These are phyloP conservation scores for Holocentrus rufus DNA, from an alignment of 2,797 vertebrate species.

Conservation along the genomic window DNA sequence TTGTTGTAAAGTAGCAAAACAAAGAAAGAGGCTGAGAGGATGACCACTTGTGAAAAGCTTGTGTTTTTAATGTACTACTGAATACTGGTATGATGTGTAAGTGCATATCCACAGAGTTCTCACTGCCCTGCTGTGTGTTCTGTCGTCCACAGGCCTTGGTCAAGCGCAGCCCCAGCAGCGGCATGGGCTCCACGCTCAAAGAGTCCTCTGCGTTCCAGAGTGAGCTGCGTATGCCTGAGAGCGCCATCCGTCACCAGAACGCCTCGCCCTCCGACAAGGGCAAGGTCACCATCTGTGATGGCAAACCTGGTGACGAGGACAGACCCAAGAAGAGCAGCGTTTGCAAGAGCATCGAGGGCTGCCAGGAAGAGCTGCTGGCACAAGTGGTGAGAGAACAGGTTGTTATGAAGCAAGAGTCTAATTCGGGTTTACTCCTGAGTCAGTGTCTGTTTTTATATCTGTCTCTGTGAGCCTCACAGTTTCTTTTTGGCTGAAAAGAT, in stretches of 20 bases:
- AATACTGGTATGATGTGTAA: not conserved
- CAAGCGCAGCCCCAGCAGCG: slow-evolving; percentile 96
- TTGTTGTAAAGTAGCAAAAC: slow-evolving; percentile 27
- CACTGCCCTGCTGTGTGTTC: slow-evolving; percentile 25
- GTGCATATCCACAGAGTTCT: slow-evolving; percentile 10
- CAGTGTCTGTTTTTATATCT: not conserved
- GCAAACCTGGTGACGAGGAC: slow-evolving; percentile 91
- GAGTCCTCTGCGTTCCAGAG: slow-evolving; percentile 97
- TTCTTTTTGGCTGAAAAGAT: not conserved
- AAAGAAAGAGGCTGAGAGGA: not conserved
- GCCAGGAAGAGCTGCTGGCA: slow-evolving; percentile 91
- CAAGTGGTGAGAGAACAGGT: slow-evolving; percentile 85
- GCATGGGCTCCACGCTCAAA: slow-evolving; percentile 95
- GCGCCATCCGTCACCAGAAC: slow-evolving; percentile 90
- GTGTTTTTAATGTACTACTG: not conserved
- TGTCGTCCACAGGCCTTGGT: slow-evolving; percentile 88
- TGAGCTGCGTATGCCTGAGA: slow-evolving; percentile 93
- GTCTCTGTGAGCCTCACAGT: too few relatives aligned
- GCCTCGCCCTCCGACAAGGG: slow-evolving; percentile 92
- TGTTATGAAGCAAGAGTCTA: not conserved
- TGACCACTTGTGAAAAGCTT: slow-evolving; percentile 14
- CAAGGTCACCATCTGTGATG: slow-evolving; percentile 94
- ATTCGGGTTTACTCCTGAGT: not conserved
- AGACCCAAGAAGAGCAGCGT: slow-evolving; percentile 96
- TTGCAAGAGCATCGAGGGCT: slow-evolving; percentile 95